Conservation (phyloP, 2,888 invertebrate genomes). For the Timema cristinae region DNA sequence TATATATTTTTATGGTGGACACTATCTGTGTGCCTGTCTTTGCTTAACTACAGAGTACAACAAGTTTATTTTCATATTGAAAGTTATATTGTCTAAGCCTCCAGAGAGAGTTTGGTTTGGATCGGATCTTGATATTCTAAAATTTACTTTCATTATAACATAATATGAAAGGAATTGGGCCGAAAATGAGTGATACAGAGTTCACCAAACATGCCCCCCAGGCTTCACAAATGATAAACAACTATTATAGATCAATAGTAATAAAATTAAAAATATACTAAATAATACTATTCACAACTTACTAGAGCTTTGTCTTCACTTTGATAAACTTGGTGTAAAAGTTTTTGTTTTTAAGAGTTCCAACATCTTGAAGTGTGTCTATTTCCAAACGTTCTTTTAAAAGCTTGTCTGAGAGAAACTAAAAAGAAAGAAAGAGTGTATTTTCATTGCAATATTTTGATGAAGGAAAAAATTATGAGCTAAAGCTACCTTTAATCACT, state of each 20-base stretch:
- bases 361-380: conserved; percentile 88
- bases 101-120: too few relatives aligned
- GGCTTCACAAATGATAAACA: too few relatives aligned
- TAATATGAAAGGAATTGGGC: too few relatives aligned
- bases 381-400: conserved; percentile 90
- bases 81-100: too few relatives aligned
- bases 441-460: conserved; percentile 4
- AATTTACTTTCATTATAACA: too few relatives aligned
- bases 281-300: conserved; percentile 51
- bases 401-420: conserved; percentile 75
- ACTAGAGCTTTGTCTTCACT: conserved; percentile 97
- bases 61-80: too few relatives aligned
- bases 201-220: too few relatives aligned
- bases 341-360: conserved; percentile 81
- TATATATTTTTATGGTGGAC: too few relatives aligned
- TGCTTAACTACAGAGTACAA: too few relatives aligned
- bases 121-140: too few relatives aligned
- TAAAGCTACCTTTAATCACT: background rate
- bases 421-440: conserved; percentile 35
- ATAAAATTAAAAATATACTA: conserved; percentile 11
- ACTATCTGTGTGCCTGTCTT: too few relatives aligned
- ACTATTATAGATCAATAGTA: conserved; percentile 12
- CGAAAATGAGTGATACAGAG: too few relatives aligned
- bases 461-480: conserved; percentile 21
- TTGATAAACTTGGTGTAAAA: conserved; percentile 95